Conservation (phyloP, 1,140 invertebrate species). For the Apis mellifera region DNA sequence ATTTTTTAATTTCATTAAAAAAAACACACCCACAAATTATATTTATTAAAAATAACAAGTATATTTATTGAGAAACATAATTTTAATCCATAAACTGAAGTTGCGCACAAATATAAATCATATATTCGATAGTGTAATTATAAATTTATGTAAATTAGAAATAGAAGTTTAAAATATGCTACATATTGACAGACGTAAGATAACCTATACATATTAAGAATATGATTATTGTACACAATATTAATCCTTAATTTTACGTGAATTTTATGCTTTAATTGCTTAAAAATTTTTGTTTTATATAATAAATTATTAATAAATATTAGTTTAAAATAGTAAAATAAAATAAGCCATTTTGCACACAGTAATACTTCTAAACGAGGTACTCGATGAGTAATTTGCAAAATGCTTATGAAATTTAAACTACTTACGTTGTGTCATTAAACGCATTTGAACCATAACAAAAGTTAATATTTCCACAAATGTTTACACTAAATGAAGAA, state of each 20-base stretch:
- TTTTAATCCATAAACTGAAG: neutral
- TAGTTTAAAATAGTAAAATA: slow-evolving; percentile 23
- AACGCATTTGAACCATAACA: slow-evolving; percentile 77
- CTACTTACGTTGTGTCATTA: slow-evolving; percentile 70
- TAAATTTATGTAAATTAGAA: slow-evolving; percentile 2
- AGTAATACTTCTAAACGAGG: slow-evolving; percentile 1
- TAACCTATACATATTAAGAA: slow-evolving; percentile 50
- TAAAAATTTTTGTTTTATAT: neutral
- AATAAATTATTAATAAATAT: slow-evolving; percentile 42
- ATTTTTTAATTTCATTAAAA: neutral
- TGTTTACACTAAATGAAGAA: slow-evolving; percentile 76
- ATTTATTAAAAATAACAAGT: neutral
- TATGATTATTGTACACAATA: neutral
- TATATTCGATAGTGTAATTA: neutral
- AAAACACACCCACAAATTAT: neutral
- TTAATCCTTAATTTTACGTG: neutral
- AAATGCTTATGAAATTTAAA: neutral
- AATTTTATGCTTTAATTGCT: neutral
- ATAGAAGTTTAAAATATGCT: slow-evolving; percentile 35
- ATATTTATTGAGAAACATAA: neutral
- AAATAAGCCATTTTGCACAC: slow-evolving; percentile 61
- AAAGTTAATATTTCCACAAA: slow-evolving; percentile 71
- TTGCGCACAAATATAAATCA: neutral
- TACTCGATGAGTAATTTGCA: neutral
- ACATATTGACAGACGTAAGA: slow-evolving; percentile 35